Conservation (phyloP, 1,140 invertebrate genomes). For the Lerema accius region DNA sequence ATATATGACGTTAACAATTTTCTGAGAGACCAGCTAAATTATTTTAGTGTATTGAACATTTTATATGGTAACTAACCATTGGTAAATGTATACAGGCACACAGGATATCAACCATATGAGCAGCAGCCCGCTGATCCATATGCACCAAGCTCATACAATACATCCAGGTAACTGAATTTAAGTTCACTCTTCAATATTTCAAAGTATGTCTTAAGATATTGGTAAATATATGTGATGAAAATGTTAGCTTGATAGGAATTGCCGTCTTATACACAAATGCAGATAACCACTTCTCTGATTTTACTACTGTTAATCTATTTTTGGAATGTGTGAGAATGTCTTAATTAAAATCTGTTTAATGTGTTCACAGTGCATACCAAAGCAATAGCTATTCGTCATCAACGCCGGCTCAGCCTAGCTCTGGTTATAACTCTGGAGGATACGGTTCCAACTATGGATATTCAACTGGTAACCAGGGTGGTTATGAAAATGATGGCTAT, state of each 20-base stretch:
- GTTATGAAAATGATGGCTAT: slow-evolving; percentile 71
- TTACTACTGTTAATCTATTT: slow-evolving; percentile 7
- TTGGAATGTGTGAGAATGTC: slow-evolving; percentile 5
- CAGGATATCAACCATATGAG: slow-evolving; percentile 74
- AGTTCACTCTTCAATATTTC: too few species aligned
- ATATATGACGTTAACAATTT: slow-evolving; percentile 66
- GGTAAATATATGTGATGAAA: slow-evolving; percentile 70
- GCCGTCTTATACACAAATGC: slow-evolving; percentile 77
- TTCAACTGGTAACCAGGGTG: slow-evolving; percentile 61
- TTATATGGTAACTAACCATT: not conserved
- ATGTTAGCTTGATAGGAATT: slow-evolving; percentile 73
- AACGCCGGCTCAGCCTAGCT: slow-evolving; percentile 49
- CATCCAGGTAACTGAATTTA: slow-evolving; percentile 64
- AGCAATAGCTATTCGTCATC: slow-evolving; percentile 58
- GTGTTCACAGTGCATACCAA: slow-evolving; percentile 63
- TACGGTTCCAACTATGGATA: slow-evolving; percentile 72
- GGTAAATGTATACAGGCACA: slow-evolving; percentile 53
- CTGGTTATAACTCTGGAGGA: slow-evolving; percentile 60
- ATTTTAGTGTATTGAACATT: not conserved
- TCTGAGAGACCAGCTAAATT: slow-evolving; percentile 24
- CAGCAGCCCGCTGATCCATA: slow-evolving; percentile 65
- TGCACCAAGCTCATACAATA: slow-evolving; percentile 58
- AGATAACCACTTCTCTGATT: slow-evolving; percentile 59
- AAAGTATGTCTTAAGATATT: slow-evolving; percentile 1
- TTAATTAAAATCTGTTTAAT: slow-evolving; percentile 15